phyloP scores from a whole-genome alignment of 1,140 invertebrate genomes.

The Reticulitermes speratus region DNA sequence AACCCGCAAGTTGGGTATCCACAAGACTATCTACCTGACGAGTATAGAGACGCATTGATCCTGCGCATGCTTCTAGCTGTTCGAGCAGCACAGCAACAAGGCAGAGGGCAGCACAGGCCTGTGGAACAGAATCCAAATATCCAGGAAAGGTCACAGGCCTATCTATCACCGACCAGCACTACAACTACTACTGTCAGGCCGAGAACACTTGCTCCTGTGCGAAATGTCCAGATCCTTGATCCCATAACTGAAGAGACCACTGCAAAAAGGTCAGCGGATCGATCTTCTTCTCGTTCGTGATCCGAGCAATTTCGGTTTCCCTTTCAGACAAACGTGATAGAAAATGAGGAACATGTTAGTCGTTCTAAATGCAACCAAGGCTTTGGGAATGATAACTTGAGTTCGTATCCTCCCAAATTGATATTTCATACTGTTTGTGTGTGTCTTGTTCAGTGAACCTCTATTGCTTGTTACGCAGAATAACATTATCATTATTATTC shows the following conservation, averaged over 20 bases:
- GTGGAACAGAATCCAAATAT: neutral
- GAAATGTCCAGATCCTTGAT: slow-evolving; percentile 31
- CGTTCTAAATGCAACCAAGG: neutral
- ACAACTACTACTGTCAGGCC: slow-evolving; percentile 6
- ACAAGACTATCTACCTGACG: slow-evolving; percentile 20
- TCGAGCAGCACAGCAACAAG: slow-evolving; percentile 19
- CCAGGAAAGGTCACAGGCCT: neutral
- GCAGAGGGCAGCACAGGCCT: neutral
- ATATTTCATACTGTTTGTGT: neutral
- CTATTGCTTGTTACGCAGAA: neutral
- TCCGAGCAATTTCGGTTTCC: neutral
- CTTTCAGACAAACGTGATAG: neutral
- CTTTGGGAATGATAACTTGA: neutral
- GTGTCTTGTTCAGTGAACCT: neutral
- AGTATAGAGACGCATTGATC: slow-evolving; percentile 28
- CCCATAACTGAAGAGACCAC: slow-evolving; percentile 22
- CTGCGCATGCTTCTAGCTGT: slow-evolving; percentile 30
- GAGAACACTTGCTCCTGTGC: slow-evolving; percentile 10
- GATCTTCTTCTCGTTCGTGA: neutral
- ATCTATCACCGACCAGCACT: neutral
- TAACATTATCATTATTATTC: neutral
- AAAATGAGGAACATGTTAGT: neutral
- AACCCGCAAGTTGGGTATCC: slow-evolving; percentile 1
- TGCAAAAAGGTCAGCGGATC: slow-evolving; percentile 29
- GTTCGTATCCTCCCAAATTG: neutral